These are phyloP conservation scores for Staurois parvus DNA, from an alignment of 2,797 vertebrate species.

Conservation along the genomic window DNA sequence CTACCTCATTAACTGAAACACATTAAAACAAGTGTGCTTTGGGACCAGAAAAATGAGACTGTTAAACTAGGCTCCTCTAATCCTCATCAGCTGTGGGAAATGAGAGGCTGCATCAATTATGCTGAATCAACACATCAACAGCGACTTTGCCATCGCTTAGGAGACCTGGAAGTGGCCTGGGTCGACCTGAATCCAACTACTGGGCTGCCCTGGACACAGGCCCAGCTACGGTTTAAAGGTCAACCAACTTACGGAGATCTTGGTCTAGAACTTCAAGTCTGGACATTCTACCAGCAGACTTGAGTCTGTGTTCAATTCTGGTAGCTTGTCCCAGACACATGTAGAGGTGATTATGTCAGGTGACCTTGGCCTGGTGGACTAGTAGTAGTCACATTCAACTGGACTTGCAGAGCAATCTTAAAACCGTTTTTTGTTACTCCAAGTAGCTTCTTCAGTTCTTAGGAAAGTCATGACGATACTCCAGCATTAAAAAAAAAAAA, in stretches of 20 bases:
- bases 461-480: too few species aligned
- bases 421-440: too few species aligned
- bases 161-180: slow-evolving; percentile 66
- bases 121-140: slow-evolving; percentile 64
- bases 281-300: neutral
- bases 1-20: slow-evolving; percentile 81
- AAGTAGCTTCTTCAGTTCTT: too few species aligned
- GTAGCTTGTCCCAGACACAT: too few species aligned
- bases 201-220: too few species aligned
- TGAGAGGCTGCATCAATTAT: slow-evolving; percentile 70
- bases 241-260: neutral
- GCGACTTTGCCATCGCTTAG: slow-evolving; percentile 73
- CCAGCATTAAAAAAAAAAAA: too few species aligned
- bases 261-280: neutral
- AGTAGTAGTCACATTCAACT: too few species aligned
- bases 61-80: slow-evolving; percentile 80
- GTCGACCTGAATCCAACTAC: neutral
- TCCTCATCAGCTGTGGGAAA: slow-evolving; percentile 78
- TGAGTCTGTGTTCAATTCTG: too few species aligned
- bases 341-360: too few species aligned
- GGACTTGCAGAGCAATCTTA: too few species aligned
- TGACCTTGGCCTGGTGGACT: too few species aligned
- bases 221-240: neutral
- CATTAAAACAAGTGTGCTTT: slow-evolving; percentile 79
- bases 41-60: slow-evolving; percentile 79